Evolutionary conservation across 2,888 invertebrate genomes (phyloP), one percentile per base, ranked within the genome.

Genomic region (Mythimna lalbum): DNA sequence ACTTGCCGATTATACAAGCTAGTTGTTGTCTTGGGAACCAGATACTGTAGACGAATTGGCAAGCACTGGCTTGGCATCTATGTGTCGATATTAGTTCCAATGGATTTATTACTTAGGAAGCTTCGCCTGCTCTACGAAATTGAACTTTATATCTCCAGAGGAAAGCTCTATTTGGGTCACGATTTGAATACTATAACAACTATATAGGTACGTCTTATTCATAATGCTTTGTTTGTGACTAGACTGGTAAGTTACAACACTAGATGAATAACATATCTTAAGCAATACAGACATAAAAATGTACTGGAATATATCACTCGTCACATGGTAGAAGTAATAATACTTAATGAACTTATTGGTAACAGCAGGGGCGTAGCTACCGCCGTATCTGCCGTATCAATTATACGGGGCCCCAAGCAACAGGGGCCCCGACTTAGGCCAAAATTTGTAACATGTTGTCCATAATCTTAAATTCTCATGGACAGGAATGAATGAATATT

Each of bases 31-130:
- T 80, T 82, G 82, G 78, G 76, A 80, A 80, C 78, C 67, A 83
- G 82, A 80, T 82, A 78, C 72, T 83, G 73, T 71, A 83, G 85
- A 82, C 82, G 80, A 83, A 84, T 85, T 84, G 85, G 85, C 83
- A 78, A 83, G 77, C 74, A 83, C 69, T 82, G 64, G 76, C 65
- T 76, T 74, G 80, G 82, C 84, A 76, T 83, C 82, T 78, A 83
- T 82, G 76, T 84, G 82, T 83, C 84, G 82, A 83, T 84, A 84
- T 85, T 80, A 85, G 80, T 83, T 85, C 80, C 72, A 82, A 85
- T 83, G 76, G 83, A 85, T 85, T 85, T 85, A 85, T 85, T 80
- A 77, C 84, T 78, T 71, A 64, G 73, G 62, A 71, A 82, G 69
- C 70, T 59, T 36, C 27, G 27, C 59, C 62, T 78, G 79, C 47